Evolutionary conservation across 2,888 invertebrate genomes (phyloP).

Genomic region (Calameuta filiformis): DNA sequence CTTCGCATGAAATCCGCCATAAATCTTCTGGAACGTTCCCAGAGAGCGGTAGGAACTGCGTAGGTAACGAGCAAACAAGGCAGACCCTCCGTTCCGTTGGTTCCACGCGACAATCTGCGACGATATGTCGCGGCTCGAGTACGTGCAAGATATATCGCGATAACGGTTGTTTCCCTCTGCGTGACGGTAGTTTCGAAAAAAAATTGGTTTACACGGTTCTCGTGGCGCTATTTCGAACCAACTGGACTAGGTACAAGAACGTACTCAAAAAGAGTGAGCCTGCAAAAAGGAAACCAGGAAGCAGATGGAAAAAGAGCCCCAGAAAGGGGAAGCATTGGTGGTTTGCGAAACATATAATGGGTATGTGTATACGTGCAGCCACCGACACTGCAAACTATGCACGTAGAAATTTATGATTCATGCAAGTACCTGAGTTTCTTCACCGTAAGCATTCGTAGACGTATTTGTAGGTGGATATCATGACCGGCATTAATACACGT

Average conservation of each 20-base stretch:
- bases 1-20: not conserved
- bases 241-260: not conserved
- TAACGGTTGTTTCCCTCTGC: not conserved
- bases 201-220: not conserved
- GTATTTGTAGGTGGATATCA: not conserved
- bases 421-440: not conserved
- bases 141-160: conserved; percentile 1
- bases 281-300: not conserved
- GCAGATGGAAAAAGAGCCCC: not conserved
- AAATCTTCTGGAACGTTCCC: not conserved
- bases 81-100: not conserved
- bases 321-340: not conserved
- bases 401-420: not conserved
- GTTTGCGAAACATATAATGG: not conserved
- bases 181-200: not conserved
- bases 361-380: not conserved
- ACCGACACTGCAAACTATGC: not conserved
- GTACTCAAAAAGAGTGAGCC: not conserved
- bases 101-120: not conserved
- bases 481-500: not conserved
- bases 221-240: not conserved
- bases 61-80: conserved; percentile 6
- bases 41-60: not conserved
- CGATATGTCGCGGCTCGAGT: not conserved
- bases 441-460: not conserved